Evolutionary conservation across 1,140 invertebrate species (phyloP), one percentile per base, ranked within the genome.

Genomic region (Goniozus legneri): DNA sequence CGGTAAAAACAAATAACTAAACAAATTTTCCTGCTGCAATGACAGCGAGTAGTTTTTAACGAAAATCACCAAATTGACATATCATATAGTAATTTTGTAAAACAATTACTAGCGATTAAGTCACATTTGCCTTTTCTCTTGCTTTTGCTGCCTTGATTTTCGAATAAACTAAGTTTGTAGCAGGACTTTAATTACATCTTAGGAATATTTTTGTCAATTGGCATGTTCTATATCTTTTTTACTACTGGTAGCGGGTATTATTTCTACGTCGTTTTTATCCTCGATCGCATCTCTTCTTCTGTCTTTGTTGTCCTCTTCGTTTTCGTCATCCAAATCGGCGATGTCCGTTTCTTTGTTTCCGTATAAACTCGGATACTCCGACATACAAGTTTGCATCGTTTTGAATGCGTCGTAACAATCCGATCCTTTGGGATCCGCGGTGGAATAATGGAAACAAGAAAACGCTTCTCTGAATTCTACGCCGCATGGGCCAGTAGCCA

Each of bases 401-500:
- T 86, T 86, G 75, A 97, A 97, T 43, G 87, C 82, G 47, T 94
- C 88, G 60, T 88, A 88, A 71, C 95, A 97, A 56, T 98, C 91
- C 20, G 85, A 87, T 14, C 91, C 93, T 69, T 92, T 93, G 0
- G 85, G 85, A 3, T 91, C 88, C 4, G 78, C 79, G 13, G 71
- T 75, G 43, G 86, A 89, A 60, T 92, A 91, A 73, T 97, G 93
- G 71, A 97, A 97, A 76, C 95, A 98, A 14, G 89, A 87, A 69
- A 98, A 96, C 1, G 95, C 93, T 52, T 95, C 88, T 40, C 94
- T 75, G 71, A 97, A 97, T 69, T 94, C 86, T 10, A 88, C 76
- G 0, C 92, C 95, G 72, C 95, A 98, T 0, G 95, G 95, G 2
- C 95, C 95, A 3, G 90, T 92, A 3, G 93, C 90, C 89, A 96